Base-by-base conservation (phyloP, 1,140 invertebrate genomes). In the Glomeris maerens region DNA sequence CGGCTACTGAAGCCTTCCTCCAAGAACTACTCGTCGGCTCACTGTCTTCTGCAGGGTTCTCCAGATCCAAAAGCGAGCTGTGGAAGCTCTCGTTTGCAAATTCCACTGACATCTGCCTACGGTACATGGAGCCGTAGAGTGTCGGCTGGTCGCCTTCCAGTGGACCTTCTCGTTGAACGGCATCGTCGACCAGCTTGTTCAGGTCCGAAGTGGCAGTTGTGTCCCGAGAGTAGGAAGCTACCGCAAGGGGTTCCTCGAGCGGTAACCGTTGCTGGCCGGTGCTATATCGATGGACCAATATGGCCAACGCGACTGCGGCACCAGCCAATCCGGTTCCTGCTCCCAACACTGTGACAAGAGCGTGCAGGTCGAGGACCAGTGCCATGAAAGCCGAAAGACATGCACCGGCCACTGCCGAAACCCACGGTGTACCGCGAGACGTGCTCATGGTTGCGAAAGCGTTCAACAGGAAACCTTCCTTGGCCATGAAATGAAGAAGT, bases 381-480 rank as follows among this genome's bases (percentile, higher is more conserved):
- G 54, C 25, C 1, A 56, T 27, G 4, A 39, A 17, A 2, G 48
- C 45, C 3, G 39, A 42, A 2, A 56, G 4, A 10, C 51, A 22
- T n/a, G 25, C 5, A 20, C 29, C 41, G 2, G 46, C 21, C 14
- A 56, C 4, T 1, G 47, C 26, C 1, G 57, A 41, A 10, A 38
- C 28, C 23, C 42, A 51, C 17, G 47, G 38, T 1, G 40, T 26
- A 44, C 52, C 52, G 5, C 23, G 22, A 13, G 23, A 23, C 13
- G 20, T 14, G n/a, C 21, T 22, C 14, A 52, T 41, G 17, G 14
- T 45, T 13, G 40, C 40, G 2, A 60, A 36, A 39, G 47, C 51
- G n/a, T 27, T 27, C 46, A 69, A 70, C 2, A 71, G 45, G 2
- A 71, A 55, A 2, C 69, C 69, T 46, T 71, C 69, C 21, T 58